These are phyloP conservation scores for Chloroceryle amazona DNA, from an alignment of 2,797 vertebrate species.

Conservation along the genomic window DNA sequence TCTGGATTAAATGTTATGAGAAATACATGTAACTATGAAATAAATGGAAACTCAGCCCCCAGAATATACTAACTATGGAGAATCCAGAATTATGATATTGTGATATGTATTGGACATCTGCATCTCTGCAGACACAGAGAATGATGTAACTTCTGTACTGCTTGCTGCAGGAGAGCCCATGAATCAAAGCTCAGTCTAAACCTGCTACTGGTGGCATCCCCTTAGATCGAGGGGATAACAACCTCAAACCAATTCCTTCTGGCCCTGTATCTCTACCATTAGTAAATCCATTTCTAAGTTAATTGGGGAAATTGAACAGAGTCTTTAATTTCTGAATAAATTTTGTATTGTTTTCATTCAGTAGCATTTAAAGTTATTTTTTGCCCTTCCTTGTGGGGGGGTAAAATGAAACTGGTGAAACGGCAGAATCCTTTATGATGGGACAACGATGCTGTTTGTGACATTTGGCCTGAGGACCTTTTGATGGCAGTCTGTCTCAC, in stretches of 20 bases:
- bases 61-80: not conserved
- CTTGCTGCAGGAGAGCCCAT: not conserved
- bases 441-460: not conserved
- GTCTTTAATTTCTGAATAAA: not conserved
- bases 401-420: not conserved
- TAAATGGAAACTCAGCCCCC: not conserved
- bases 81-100: not conserved
- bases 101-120: not conserved
- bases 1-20: not conserved
- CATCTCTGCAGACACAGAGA: not conserved
- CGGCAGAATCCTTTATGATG: not conserved
- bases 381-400: fast-evolving
- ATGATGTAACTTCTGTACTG: not conserved
- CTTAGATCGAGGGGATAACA: not conserved
- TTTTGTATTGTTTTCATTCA: not conserved
- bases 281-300: not conserved
- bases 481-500: not conserved
- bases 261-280: not conserved
- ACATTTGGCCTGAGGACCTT: not conserved
- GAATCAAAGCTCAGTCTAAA: not conserved
- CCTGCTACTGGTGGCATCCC: not conserved
- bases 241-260: not conserved
- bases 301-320: not conserved
- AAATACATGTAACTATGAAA: not conserved
- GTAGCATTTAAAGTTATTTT: not conserved